Conservation (phyloP, 2,888 invertebrate species). For the Metalampra italica region DNA sequence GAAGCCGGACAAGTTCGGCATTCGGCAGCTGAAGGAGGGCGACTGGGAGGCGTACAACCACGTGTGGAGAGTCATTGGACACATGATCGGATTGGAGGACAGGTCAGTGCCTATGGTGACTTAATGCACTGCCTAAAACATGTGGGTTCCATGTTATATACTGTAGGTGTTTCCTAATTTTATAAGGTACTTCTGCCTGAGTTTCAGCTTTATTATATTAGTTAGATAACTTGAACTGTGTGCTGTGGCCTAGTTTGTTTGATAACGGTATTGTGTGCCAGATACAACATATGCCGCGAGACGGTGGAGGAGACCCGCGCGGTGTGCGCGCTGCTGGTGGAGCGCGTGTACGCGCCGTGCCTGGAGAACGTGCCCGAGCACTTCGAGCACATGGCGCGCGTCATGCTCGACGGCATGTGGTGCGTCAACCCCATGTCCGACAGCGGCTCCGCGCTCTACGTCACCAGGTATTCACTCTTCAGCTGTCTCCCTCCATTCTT, state of each 20-base stretch:
- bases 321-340: conserved; percentile 78
- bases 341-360: conserved; percentile 80
- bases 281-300: conserved; percentile 84
- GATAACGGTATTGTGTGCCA: too few species aligned
- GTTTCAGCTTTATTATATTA: too few species aligned
- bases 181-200: too few species aligned
- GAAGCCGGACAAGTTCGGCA: conserved; percentile 81
- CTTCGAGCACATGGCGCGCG: conserved; percentile 81
- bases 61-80: conserved; percentile 90
- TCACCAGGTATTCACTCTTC: conserved; percentile 48
- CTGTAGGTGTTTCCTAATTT: too few species aligned
- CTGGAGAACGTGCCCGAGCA: conserved; percentile 78
- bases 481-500: too few species aligned
- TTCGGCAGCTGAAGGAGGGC: conserved; percentile 76
- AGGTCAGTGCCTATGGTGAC: conserved; percentile 61
- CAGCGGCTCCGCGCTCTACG: conserved; percentile 68
- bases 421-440: conserved; percentile 82
- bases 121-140: background rate
- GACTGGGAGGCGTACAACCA: conserved; percentile 88
- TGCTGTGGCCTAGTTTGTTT: too few species aligned
- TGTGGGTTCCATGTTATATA: too few species aligned
- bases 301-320: conserved; percentile 80
- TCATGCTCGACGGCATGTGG: conserved; percentile 84
- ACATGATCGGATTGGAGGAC: conserved; percentile 90
- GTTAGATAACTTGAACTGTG: too few species aligned